A percentile compares a stretch with the other conserved stretches of the same genome.
Evolutionary conservation across 2,113 vertebrate genomes (phyloP).

Genomic region (Pterocles burchelli): DNA sequence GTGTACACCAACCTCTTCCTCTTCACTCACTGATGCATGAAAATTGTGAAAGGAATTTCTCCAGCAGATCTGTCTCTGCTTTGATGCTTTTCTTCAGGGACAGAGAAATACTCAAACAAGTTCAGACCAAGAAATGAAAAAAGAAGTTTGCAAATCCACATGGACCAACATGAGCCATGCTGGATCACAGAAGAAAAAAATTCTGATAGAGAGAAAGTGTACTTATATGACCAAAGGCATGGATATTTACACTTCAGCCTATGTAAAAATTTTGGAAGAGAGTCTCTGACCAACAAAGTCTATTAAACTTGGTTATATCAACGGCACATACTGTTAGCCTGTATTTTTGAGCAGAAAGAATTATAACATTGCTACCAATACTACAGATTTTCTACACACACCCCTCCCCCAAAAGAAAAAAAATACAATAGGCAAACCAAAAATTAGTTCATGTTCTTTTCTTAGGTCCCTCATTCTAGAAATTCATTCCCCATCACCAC

Average conservation of each 20-base stretch:
- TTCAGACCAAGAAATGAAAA: conserved; percentile 7
- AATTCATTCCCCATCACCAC: neutral
- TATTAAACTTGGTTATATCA: neutral
- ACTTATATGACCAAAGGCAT: neutral
- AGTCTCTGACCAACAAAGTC: neutral
- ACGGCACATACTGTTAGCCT: neutral
- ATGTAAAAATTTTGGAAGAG: neutral
- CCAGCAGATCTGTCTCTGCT: conserved; percentile 34
- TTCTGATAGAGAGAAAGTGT: neutral
- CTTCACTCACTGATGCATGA: neutral
- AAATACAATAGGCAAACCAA: neutral
- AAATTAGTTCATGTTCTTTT: neutral
- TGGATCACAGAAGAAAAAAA: neutral
- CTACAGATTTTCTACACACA: neutral
- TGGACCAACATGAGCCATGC: neutral
- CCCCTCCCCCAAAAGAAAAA: neutral
- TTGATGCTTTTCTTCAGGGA: conserved; percentile 16
- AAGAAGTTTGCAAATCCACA: neutral
- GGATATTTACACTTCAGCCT: neutral
- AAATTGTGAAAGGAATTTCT: conserved; percentile 33
- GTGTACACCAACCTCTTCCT: conserved; percentile 12
- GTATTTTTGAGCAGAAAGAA: neutral
- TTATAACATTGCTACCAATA: neutral
- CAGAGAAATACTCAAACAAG: conserved; percentile 32
- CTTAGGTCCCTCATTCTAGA: neutral